A percentile compares a stretch with the other conserved stretches of the same genome.
Evolutionary conservation across 2,113 vertebrate species (phyloP).

Genomic region (Gymnobelideus leadbeateri): DNA sequence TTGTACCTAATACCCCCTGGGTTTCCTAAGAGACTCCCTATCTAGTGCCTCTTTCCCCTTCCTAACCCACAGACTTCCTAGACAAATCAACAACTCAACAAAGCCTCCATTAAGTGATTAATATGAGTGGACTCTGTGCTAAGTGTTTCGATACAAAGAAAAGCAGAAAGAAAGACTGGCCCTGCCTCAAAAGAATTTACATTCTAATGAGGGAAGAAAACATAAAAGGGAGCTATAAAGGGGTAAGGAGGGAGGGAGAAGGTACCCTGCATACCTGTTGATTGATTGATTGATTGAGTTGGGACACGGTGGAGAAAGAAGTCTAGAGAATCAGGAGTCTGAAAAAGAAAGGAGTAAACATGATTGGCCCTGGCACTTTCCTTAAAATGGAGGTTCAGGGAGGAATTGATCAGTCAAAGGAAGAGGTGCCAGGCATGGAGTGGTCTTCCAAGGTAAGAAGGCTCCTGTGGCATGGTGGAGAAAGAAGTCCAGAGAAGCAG

Average conservation of each 20-base stretch:
- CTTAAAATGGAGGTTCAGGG: background rate
- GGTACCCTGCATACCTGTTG: background rate
- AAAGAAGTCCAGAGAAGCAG: background rate
- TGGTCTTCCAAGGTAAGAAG: background rate
- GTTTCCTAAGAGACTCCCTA: background rate
- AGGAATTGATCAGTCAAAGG: background rate
- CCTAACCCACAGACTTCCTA: background rate
- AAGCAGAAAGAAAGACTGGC: background rate
- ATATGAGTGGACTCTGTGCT: background rate
- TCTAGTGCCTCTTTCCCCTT: background rate
- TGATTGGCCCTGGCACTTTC: background rate
- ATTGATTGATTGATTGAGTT: background rate
- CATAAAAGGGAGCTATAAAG: background rate
- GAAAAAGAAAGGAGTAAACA: background rate
- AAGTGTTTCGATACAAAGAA: background rate
- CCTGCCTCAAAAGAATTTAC: background rate
- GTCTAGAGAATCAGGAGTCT: background rate
- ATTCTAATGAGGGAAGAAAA: background rate
- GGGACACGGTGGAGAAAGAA: background rate
- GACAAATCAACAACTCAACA: background rate
- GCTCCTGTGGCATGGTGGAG: background rate
- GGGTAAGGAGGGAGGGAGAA: background rate
- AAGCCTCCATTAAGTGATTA: background rate
- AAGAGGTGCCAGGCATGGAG: background rate
- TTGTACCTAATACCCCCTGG: background rate